Evolutionary conservation across 2,797 vertebrate species (phyloP).

Genomic region (Leptatherina wallacei): DNA sequence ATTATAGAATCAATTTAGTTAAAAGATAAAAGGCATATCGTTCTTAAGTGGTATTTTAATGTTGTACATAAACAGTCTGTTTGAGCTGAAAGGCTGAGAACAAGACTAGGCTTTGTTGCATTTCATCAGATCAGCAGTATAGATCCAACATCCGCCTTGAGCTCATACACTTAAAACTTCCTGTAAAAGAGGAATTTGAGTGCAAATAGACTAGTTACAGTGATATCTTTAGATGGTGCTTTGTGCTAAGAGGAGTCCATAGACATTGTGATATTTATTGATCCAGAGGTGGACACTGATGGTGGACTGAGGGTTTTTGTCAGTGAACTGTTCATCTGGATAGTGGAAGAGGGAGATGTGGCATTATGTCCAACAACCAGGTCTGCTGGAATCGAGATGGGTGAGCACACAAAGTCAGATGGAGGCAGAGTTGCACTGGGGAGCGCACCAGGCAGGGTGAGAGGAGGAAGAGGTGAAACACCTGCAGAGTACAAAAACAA

Average conservation of each 20-base stretch:
- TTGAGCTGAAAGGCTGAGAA: background rate
- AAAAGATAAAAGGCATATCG: conserved; percentile 2
- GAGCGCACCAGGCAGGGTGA: conserved; percentile 82
- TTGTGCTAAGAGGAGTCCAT: conserved; percentile 85
- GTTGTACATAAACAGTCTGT: background rate
- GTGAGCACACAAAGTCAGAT: conserved; percentile 71
- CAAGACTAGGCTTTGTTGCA: background rate
- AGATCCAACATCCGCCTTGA: background rate
- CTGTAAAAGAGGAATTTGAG: background rate
- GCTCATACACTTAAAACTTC: background rate
- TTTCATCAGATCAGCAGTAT: background rate
- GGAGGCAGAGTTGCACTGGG: conserved; percentile 78
- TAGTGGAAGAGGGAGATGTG: conserved; percentile 25
- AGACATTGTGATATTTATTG: conserved; percentile 76
- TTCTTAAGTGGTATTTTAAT: background rate
- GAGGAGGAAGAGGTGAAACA: conserved; percentile 83
- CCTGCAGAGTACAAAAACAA: conserved; percentile 52
- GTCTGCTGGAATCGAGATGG: conserved; percentile 49
- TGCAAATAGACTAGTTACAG: conserved; percentile 17
- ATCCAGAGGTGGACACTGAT: conserved; percentile 65
- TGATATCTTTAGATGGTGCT: background rate
- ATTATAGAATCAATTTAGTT: background rate
- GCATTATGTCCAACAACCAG: conserved; percentile 68
- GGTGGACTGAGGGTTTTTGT: conserved; percentile 59
- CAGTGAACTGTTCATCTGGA: conserved; percentile 69